A percentile compares a stretch with the other conserved stretches of the same genome.
These are phyloP conservation scores for Eristalis arbustorum DNA, from an alignment of 2,888 invertebrate species.

Conservation along the genomic window DNA sequence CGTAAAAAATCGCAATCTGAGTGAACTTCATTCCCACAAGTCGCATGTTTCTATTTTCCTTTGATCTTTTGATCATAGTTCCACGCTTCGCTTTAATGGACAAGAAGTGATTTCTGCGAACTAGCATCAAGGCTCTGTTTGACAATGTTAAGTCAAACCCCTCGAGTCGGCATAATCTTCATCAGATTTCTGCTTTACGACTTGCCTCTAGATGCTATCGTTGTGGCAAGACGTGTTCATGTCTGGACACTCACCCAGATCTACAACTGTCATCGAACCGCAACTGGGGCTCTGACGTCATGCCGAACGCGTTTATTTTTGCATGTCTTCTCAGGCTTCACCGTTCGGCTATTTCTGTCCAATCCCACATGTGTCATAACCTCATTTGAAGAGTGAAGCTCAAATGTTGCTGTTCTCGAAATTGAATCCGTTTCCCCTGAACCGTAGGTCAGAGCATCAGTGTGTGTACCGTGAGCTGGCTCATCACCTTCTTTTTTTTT, in stretches of 20 bases:
- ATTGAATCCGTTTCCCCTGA: slow-evolving; percentile 41
- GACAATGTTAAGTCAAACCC: neutral
- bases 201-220: neutral
- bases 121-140: neutral
- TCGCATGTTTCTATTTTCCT: neutral
- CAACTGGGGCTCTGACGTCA: neutral
- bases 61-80: neutral
- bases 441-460: slow-evolving; percentile 39
- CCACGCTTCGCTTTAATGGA: neutral
- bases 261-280: neutral
- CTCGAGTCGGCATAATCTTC: neutral
- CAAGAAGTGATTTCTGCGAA: neutral
- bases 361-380: neutral
- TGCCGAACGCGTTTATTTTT: neutral
- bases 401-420: neutral
- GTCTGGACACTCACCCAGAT: neutral
- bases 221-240: neutral
- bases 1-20: neutral
- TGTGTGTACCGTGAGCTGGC: neutral
- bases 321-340: neutral
- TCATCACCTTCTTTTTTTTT: neutral
- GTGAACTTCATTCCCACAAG: neutral
- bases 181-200: neutral
- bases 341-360: neutral
- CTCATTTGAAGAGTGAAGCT: neutral